Conservation (phyloP, 2,113 vertebrate species). For the Lipophrys pholis region DNA sequence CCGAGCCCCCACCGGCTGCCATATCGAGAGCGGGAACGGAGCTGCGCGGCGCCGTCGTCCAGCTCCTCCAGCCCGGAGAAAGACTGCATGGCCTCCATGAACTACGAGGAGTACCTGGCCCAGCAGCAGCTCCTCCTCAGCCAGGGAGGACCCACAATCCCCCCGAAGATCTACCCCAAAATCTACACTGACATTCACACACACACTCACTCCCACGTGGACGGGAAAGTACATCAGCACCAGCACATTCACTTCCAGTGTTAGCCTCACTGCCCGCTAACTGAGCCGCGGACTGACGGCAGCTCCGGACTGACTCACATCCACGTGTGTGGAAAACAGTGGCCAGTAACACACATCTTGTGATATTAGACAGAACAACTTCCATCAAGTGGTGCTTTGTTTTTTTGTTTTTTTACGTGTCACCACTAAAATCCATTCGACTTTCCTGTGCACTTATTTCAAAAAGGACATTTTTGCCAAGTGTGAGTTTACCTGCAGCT, state of each 20-base stretch:
- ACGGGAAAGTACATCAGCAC: conserved; percentile 95
- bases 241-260: conserved; percentile 97
- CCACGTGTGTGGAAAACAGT: conserved; percentile 34
- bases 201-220: conserved; percentile 92
- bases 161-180: conserved; percentile 94
- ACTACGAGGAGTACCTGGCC: conserved; percentile 92
- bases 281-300: conserved; percentile 24
- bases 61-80: conserved; percentile 84
- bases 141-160: conserved; percentile 79
- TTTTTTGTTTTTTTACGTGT: conserved; percentile 41
- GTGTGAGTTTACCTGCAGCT: conserved; percentile 50
- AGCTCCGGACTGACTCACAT: conserved; percentile 35
- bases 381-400: conserved; percentile 63
- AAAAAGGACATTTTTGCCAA: conserved; percentile 37
- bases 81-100: conserved; percentile 87
- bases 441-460: conserved; percentile 68
- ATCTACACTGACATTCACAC: conserved; percentile 96
- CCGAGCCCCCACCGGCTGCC: conserved; percentile 78
- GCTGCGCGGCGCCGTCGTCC: conserved; percentile 46
- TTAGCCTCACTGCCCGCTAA: conserved; percentile 75
- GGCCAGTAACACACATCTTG: conserved; percentile 61
- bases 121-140: conserved; percentile 80
- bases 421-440: conserved; percentile 69
- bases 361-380: conserved; percentile 29
- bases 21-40: conserved; percentile 72